These are phyloP conservation scores for Rhizoglyphus robini DNA, from an alignment of 1,140 invertebrate species.

Conservation along the genomic window DNA sequence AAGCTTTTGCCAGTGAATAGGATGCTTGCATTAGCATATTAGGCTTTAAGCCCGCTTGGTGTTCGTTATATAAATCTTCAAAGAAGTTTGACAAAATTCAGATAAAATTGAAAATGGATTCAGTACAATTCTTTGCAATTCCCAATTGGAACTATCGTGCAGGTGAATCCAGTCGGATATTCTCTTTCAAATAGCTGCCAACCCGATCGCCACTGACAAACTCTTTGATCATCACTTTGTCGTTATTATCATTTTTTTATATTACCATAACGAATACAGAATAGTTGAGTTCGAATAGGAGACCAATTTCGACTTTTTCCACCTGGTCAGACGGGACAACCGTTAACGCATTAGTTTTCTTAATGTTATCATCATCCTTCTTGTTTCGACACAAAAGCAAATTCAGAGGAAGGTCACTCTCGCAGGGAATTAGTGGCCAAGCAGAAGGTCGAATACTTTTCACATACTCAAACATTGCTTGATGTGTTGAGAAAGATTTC, in stretches of 20 bases:
- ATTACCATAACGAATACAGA: not conserved
- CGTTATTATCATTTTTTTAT: not conserved
- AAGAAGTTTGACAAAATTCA: constrained; percentile 51
- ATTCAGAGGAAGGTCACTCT: constrained; percentile 13
- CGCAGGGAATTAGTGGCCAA: constrained; percentile 23
- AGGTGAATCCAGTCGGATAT: constrained; percentile 19
- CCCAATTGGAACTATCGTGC: constrained; percentile 14
- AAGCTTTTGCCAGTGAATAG: constrained; percentile 55
- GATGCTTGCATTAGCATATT: constrained; percentile 62
- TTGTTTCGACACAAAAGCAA: constrained; percentile 3
- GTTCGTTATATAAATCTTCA: not conserved
- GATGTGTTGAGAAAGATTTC: constrained; percentile 1
- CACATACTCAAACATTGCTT: not conserved
- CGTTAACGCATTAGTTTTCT: not conserved
- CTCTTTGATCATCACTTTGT: constrained; percentile 20
- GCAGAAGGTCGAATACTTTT: not conserved
- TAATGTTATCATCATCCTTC: not conserved
- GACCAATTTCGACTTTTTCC: constrained; percentile 1
- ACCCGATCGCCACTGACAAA: not conserved
- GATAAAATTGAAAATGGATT: constrained; percentile 58
- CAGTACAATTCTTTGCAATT: not conserved
- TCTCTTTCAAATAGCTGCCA: not conserved
- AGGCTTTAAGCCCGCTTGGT: constrained; percentile 38
- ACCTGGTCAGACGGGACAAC: not conserved
- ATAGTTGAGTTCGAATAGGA: not conserved